These are phyloP conservation scores for Riparia riparia DNA, from an alignment of 2,113 vertebrate genomes.

Conservation along the genomic window DNA sequence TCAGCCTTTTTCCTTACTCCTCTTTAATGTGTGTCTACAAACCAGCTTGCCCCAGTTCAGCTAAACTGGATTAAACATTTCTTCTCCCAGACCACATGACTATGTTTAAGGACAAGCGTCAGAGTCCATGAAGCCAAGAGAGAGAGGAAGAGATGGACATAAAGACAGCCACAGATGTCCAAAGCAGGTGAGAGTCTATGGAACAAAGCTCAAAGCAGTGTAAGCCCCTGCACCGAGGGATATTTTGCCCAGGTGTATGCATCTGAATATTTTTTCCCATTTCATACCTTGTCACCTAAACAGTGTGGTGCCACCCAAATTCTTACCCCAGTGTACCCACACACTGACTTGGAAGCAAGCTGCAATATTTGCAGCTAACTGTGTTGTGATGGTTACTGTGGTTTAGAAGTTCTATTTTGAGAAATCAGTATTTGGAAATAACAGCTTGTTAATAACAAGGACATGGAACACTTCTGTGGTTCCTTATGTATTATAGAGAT, in stretches of 20 bases:
- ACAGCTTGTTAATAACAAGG: background rate
- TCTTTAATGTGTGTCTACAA: background rate
- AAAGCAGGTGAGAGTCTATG: background rate
- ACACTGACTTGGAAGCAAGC: background rate
- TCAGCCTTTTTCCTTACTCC: background rate
- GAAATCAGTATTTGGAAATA: background rate
- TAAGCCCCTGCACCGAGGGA: background rate
- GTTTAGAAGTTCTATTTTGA: background rate
- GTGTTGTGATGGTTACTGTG: background rate
- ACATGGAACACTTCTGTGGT: background rate
- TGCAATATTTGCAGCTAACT: background rate
- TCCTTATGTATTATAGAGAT: background rate
- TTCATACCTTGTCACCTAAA: background rate
- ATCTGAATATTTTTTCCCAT: background rate
- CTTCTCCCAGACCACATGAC: background rate
- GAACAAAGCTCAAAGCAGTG: background rate
- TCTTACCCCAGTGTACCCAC: background rate
- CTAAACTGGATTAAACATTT: background rate
- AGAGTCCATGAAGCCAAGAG: background rate
- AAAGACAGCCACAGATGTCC: background rate
- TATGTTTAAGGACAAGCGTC: fast-evolving
- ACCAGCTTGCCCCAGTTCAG: background rate
- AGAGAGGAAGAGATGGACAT: background rate
- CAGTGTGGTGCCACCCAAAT: background rate
- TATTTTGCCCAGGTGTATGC: background rate